Conservation (phyloP, 2,888 invertebrate species). For the Netelia fuscicornis region DNA sequence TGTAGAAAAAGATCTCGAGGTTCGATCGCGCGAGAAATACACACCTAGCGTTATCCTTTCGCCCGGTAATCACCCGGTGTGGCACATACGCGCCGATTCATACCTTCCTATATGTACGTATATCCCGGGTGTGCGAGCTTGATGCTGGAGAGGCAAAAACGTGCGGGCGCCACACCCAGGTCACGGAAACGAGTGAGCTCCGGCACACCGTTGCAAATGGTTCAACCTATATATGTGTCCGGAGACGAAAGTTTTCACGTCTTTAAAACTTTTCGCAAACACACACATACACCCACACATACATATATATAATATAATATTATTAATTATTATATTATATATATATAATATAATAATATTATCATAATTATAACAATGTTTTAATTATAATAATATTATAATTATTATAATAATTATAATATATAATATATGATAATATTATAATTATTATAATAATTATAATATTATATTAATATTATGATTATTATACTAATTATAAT, state of each 20-base stretch:
- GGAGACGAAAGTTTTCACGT: slow-evolving; percentile 63
- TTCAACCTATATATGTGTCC: slow-evolving; percentile 42
- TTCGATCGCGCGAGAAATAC: slow-evolving; percentile 56
- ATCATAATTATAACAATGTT: too few species aligned
- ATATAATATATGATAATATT: not conserved
- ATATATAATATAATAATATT: not conserved
- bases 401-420: not conserved
- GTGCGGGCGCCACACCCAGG: slow-evolving; percentile 71
- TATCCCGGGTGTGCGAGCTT: slow-evolving; percentile 30
- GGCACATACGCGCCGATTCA: slow-evolving; percentile 67
- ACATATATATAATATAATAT: not conserved
- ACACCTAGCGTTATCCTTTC: slow-evolving; percentile 64
- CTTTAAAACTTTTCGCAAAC: slow-evolving; percentile 20
- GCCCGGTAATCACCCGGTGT: slow-evolving; percentile 63
- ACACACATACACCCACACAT: not conserved
- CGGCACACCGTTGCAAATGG: slow-evolving; percentile 56
- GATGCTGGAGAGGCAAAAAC: slow-evolving; percentile 55
- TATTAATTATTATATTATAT: not conserved
- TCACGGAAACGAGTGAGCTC: slow-evolving; percentile 65
- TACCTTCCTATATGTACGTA: slow-evolving; percentile 18
- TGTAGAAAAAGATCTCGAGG: slow-evolving; percentile 52
- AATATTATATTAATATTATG: not conserved
- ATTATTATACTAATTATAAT: too few species aligned
- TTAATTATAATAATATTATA: too few species aligned
- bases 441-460: not conserved